Evolutionary conservation across 2,113 vertebrate genomes (phyloP).

Genomic region (Hypanus sabinus): DNA sequence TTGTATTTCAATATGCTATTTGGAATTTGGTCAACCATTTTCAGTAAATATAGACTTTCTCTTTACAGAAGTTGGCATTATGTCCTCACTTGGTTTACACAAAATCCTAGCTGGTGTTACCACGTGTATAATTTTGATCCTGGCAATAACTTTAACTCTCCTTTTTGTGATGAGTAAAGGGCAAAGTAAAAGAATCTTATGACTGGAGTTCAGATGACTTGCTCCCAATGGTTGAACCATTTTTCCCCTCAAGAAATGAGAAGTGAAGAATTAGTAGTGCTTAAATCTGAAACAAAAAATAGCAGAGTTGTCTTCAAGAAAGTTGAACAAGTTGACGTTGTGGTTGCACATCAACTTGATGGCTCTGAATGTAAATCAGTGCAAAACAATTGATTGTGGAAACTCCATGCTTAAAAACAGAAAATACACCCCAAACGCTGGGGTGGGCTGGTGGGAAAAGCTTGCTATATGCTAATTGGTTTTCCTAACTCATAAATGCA

Average conservation of each 20-base stretch:
- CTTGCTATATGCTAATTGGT: background rate
- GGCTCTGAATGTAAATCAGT: background rate
- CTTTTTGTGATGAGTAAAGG: slow-evolving; percentile 25
- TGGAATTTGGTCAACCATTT: background rate
- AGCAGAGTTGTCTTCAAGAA: background rate
- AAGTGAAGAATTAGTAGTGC: background rate
- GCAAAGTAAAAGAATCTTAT: background rate
- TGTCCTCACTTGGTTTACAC: background rate
- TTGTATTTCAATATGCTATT: background rate
- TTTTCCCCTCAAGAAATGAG: background rate
- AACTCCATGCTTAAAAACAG: background rate
- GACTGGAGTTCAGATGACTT: background rate
- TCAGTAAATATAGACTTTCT: background rate
- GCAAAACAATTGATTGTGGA: background rate
- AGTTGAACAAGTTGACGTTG: background rate
- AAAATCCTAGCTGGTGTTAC: background rate
- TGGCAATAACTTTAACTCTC: background rate
- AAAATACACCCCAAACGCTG: background rate
- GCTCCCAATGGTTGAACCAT: background rate
- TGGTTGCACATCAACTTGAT: background rate
- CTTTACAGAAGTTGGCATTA: background rate
- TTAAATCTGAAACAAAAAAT: background rate
- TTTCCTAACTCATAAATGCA: background rate
- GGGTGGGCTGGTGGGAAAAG: background rate
- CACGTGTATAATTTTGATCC: background rate